Base-by-base conservation (phyloP, 35 echinoderm and acorn worm genomes). In the Diadema setosum region DNA sequence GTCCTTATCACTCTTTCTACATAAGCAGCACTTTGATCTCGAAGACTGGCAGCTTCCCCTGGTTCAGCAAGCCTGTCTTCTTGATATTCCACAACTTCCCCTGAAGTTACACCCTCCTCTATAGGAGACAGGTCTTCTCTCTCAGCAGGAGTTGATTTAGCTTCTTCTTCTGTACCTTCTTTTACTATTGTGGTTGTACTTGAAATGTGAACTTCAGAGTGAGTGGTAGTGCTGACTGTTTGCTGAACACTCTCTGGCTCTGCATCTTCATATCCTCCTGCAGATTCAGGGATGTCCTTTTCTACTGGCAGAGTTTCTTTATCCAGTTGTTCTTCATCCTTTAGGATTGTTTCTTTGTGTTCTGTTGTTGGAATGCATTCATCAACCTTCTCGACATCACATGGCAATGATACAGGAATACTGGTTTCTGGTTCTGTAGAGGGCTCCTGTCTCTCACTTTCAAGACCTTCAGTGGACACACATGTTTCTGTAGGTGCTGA, bases 71-170 rank as follows among this genome's bases (percentile, higher is more conserved):
- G 33, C 36, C 34, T 45, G 20, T 89, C 87, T 61, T 89, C 87
- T 45, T 46, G 70, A 27, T 81, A 33, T 63, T 89, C 87, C 42
- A 81, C 87, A 44, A 75, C 27, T 32, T 81, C 70, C 39, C 50
- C 43, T 81, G 73, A 78, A 41, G 73, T 78, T 41, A 78, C 44
- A 39, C 35, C 73, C 40, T 78, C 73, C 17, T 78, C 73, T 24
- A 21, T 26, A 8, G 35, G 35, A 41, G 67, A 33, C 5, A 74
- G 8, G 27, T 52, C 85, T 87, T 87, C 85, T 55, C 59, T 45
- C 70, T 64, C 58, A 37, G 83, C 60, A 65, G 42, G 5, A 32
- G 83, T 86, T 67, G 33, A 23, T 70, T 16, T 37, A 42, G 12
- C 48, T 25, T 42, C 8, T 33, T 33, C 43, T 44, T 46, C 43